Evolutionary conservation across 2,888 invertebrate species (phyloP), one percentile per base, ranked within the genome.

Genomic region (Strigamia transsilvanica): DNA sequence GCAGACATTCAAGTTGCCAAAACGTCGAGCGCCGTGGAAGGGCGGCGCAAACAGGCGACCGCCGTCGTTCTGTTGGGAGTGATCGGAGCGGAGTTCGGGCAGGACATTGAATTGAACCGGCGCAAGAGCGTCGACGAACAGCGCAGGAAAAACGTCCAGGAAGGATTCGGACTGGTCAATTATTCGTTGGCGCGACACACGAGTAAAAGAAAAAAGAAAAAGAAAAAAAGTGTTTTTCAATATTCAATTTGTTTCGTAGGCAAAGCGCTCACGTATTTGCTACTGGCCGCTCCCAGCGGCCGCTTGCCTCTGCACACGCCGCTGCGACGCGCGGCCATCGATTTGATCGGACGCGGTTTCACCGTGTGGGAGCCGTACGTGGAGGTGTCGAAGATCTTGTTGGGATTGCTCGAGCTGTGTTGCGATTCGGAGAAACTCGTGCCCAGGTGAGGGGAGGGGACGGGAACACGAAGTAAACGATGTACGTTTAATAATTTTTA

Each of bases 281-380:
- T 99, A 80, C 91, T 97, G 83, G 93, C 97, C 13, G 94, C 96
- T n/a, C 92, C 96, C 7, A 92, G 93, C 32, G 88, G 92, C 0
- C 93, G 94, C 85, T 90, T 98, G 83, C 98, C 98, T 0, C 92
- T 96, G 56, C 94, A 97, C 89, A 97, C 97, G 21, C 94, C 98
- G n/a, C 89, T 98, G 79, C 91, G 98, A 2, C 90, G 99, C 83
- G 99, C 99, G 13, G 98, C 99, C 0, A 97, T 99, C 77, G 99
- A 99, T 90, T 91, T 99, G 84, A 92, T 99, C 84, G 99, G 99
- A 0, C 91, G 99, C 77, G 98, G 98, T 5, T 99, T 99, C 89
- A 96, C 97, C 0, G 98, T 99, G 0, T 99, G 99, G 99, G 99
- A 99, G 87, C 99, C 99, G 0, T 98, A 99, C 88, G 89, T 97